Evolutionary conservation across 2,888 invertebrate species (phyloP).

Genomic region (Glaucopsyche alexis): DNA sequence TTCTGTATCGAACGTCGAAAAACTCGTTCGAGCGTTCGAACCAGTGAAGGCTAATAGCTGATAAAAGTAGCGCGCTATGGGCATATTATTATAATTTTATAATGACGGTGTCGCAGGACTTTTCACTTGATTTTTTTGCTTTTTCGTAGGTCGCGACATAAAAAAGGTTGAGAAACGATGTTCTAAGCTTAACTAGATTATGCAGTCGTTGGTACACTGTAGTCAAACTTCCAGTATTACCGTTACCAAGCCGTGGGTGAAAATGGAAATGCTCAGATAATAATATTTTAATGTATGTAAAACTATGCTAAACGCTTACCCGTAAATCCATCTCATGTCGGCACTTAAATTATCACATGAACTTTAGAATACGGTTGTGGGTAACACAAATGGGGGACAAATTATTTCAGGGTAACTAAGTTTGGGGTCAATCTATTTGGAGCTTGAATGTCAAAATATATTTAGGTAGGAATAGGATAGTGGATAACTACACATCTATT

Average conservation of each 20-base stretch:
- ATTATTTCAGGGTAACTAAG: neutral
- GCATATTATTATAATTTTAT: no score
- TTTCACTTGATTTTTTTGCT: no score
- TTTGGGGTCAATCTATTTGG: neutral
- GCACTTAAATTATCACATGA: conserved; percentile 46
- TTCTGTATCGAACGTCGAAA: no score
- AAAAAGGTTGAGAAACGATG: no score
- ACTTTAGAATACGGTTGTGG: neutral
- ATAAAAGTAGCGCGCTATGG: no score
- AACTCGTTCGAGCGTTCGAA: no score
- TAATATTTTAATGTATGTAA: neutral
- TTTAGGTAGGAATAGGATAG: no score
- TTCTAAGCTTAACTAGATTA: no score
- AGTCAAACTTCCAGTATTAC: neutral
- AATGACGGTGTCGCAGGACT: no score
- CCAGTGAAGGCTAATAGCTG: no score
- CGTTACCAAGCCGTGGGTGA: neutral
- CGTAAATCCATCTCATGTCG: conserved; percentile 62
- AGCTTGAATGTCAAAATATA: neutral
- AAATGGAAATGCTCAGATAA: neutral
- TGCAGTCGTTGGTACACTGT: neutral
- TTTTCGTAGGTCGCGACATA: no score
- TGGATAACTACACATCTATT: no score
- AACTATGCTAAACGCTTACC: conserved; percentile 49
- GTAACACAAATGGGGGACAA: neutral